phyloP scores from a whole-genome alignment of 2,113 vertebrate genomes.

The Ancistrus triradiatus region DNA sequence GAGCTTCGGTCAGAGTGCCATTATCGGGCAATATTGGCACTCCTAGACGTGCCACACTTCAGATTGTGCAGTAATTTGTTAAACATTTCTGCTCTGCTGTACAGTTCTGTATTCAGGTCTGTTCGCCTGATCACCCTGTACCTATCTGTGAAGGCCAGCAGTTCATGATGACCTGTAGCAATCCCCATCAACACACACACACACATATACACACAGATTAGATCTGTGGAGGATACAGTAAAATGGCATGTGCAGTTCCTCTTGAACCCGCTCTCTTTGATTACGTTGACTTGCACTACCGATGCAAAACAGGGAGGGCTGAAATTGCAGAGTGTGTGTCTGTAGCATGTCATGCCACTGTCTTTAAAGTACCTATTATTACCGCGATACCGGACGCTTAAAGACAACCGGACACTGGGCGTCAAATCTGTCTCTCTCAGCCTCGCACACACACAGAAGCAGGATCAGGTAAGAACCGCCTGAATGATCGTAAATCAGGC shows the following conservation, averaged over 20 bases:
- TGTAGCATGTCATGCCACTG: slow-evolving; percentile 33
- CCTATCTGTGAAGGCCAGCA: slow-evolving; percentile 17
- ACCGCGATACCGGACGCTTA: slow-evolving; percentile 22
- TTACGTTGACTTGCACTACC: slow-evolving; percentile 26
- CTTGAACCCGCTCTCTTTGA: slow-evolving; percentile 28
- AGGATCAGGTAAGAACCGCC: slow-evolving; percentile 8
- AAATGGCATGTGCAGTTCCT: slow-evolving; percentile 24
- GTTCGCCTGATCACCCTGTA: too few relatives aligned
- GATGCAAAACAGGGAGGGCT: slow-evolving; percentile 27
- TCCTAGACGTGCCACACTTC: too few relatives aligned
- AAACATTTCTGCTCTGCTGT: too few relatives aligned
- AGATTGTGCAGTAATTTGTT: too few relatives aligned
- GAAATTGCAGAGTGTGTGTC: slow-evolving; percentile 42
- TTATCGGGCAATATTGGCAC: too few relatives aligned
- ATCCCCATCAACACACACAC: neutral
- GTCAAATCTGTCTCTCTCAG: slow-evolving; percentile 8
- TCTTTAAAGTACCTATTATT: slow-evolving; percentile 38
- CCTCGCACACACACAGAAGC: neutral
- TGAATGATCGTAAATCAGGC: slow-evolving; percentile 25
- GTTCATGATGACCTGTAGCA: slow-evolving; percentile 10
- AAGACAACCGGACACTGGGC: slow-evolving; percentile 25
- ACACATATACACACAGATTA: slow-evolving; percentile 22
- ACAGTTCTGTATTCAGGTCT: too few relatives aligned
- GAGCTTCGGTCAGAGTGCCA: too few relatives aligned
- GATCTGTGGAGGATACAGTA: slow-evolving; percentile 25